Evolutionary conservation across 1,140 invertebrate species (phyloP).

Genomic region (Heliconius nattereri): DNA sequence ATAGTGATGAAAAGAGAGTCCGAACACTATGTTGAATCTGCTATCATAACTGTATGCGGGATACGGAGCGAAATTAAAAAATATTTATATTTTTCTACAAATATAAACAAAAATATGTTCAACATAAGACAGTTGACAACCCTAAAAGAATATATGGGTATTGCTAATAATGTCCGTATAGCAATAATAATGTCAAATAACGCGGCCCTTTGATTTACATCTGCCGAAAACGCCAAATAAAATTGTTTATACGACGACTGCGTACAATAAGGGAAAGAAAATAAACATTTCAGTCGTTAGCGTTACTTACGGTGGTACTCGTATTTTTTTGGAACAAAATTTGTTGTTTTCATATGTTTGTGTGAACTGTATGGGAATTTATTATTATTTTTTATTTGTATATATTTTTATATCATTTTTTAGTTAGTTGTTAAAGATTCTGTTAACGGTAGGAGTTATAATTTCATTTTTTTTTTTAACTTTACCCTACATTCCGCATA

Average conservation of each 20-base stretch:
- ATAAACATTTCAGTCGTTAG: slow-evolving; percentile 10
- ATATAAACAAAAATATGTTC: too few relatives aligned
- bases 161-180: slow-evolving; percentile 32
- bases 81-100: neutral
- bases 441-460: too few relatives aligned
- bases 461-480: too few relatives aligned
- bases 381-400: too few relatives aligned
- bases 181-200: slow-evolving; percentile 45
- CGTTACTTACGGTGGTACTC: neutral
- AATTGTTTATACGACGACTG: slow-evolving; percentile 38
- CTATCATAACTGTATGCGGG: neutral
- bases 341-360: neutral
- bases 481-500: too few relatives aligned
- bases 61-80: neutral
- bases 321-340: slow-evolving; percentile 11
- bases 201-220: slow-evolving; percentile 44
- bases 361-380: neutral
- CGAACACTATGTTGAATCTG: neutral
- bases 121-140: neutral
- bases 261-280: slow-evolving; percentile 9
- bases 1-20: neutral
- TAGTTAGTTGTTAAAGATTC: too few relatives aligned
- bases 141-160: slow-evolving; percentile 29
- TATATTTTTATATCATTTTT: too few relatives aligned
- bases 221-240: slow-evolving; percentile 35